Conservation (phyloP, 1,140 invertebrate species). For the Aethina tumida region DNA sequence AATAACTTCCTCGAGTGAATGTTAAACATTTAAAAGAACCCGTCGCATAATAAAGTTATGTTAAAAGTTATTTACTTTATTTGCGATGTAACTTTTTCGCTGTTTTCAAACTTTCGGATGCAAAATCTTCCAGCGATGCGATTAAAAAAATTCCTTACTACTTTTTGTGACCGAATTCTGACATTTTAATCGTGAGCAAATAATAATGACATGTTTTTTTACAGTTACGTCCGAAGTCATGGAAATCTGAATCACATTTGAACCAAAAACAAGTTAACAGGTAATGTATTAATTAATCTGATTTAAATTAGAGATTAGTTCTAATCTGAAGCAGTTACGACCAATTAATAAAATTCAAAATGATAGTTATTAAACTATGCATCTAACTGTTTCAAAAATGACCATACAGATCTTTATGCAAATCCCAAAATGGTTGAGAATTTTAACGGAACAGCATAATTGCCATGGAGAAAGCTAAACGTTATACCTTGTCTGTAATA, state of each 20-base stretch:
- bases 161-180: too few relatives aligned
- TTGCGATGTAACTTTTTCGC: too few relatives aligned
- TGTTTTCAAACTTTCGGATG: too few relatives aligned
- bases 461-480: neutral
- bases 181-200: too few relatives aligned
- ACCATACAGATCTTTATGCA: neutral
- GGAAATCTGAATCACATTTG: constrained; percentile 30
- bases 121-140: too few relatives aligned
- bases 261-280: constrained; percentile 27
- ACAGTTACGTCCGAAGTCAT: constrained; percentile 28
- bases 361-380: constrained; percentile 1
- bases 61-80: too few relatives aligned
- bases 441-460: constrained; percentile 1
- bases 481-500: too few relatives aligned
- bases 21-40: too few relatives aligned
- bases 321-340: constrained; percentile 3
- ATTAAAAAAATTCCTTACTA: too few relatives aligned
- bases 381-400: neutral
- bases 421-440: constrained; percentile 1
- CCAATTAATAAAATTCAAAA: constrained; percentile 7
- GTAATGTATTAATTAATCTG: constrained; percentile 13
- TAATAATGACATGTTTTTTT: too few relatives aligned
- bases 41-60: too few relatives aligned
- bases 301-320: neutral
- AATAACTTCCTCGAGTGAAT: too few relatives aligned